Base-by-base conservation (phyloP, 2,797 vertebrate genomes). In the Carduelis carduelis region DNA sequence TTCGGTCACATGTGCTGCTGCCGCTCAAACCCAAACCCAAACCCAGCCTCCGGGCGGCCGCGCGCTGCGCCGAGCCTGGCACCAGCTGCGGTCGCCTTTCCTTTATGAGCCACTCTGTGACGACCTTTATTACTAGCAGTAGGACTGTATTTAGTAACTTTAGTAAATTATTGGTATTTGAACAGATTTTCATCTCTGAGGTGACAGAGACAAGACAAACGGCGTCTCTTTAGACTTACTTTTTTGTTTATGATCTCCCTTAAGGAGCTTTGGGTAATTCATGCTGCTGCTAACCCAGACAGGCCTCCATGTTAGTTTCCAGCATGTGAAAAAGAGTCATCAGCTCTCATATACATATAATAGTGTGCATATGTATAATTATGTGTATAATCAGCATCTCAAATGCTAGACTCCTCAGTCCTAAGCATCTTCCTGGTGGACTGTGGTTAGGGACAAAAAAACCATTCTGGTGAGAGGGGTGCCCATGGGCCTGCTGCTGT, bases 21-120 rank as follows among this genome's bases (percentile, higher is more conserved):
- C 63, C 43, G 4, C 21, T 50, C 12, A 30, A 28, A 18, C 4
- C 4, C 65, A 22, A 8, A 8, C 2, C 22, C 41, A 41, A 41
- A 41, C 37, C 24, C 19, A 2, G 56, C 35, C 63, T 19, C 15
- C 22, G 30, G 69, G 55, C 30, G 21, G 12, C 30, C n/a, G 14
- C 4, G 24, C 34, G 1, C 19, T 1, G 11, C 32, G 10, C 26
- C 35, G 34, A 4, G 26, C 13, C 5, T 8, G 56, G 39, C 78
- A 16, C 30, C 19, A 6, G 65, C 63, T 9, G 72, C 60, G 6
- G 8, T 55, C 14, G 8, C 15, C 27, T 15, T 4, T 30, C 14
- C 4, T 50, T 12, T 12, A 1, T 1, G 27, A 5, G 14, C 19
- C 64, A 0, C 3, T 5, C 52, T 8, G 7, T 16, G 35, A 2